A percentile compares a stretch with the other conserved stretches of the same genome.
phyloP scores from a whole-genome alignment of 2,113 vertebrate genomes.

The Eleginops maclovinus region DNA sequence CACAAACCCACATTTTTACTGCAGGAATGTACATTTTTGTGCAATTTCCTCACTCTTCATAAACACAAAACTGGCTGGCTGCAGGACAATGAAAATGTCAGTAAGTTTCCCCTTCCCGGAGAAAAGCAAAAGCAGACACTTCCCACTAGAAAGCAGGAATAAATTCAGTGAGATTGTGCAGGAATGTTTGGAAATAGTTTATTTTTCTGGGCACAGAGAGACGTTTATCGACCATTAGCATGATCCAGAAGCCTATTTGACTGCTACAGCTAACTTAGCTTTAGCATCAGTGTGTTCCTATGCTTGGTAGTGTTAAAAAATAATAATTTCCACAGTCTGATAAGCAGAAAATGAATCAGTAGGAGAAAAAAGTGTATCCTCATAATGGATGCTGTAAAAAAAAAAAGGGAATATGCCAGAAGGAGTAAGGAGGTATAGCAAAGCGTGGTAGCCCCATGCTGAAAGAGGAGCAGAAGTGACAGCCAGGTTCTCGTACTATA shows the following conservation, averaged over 20 bases:
- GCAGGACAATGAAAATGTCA: constrained; percentile 57
- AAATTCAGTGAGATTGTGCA: constrained; percentile 17
- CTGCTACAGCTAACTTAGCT: too few species aligned
- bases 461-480: constrained; percentile 43
- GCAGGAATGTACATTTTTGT: constrained; percentile 52
- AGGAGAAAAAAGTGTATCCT: neutral
- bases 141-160: constrained; percentile 2
- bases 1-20: constrained; percentile 3
- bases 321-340: neutral
- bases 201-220: constrained; percentile 19
- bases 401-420: neutral
- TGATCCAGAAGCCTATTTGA: neutral
- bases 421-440: neutral
- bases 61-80: constrained; percentile 38
- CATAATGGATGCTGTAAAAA: neutral
- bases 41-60: constrained; percentile 51
- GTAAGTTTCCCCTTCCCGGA: constrained; percentile 12
- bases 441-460: neutral
- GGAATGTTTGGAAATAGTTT: constrained; percentile 36
- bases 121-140: constrained; percentile 55
- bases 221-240: neutral
- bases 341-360: neutral
- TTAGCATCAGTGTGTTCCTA: too few species aligned
- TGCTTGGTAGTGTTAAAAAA: too few species aligned
- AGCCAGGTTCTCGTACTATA: constrained; percentile 46